Conservation (phyloP, 1,140 invertebrate genomes). For the Sarcophaga peregrina region DNA sequence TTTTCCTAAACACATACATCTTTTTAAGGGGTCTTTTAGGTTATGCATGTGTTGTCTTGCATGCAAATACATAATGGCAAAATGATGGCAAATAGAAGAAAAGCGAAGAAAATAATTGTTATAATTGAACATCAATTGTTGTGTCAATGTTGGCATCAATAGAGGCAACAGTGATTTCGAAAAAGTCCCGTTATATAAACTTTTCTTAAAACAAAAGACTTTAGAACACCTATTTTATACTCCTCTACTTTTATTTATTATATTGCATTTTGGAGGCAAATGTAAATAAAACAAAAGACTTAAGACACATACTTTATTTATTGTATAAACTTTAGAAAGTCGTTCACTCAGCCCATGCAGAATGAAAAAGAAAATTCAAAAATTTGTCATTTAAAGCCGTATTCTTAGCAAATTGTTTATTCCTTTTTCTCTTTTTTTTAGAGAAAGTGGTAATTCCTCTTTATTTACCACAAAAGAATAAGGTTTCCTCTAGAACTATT, state of each 20-base stretch:
- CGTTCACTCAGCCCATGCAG: background rate
- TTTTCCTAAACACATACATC: background rate
- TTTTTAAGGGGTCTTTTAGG: background rate
- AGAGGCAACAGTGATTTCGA: background rate
- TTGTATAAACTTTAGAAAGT: background rate
- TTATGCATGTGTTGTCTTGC: background rate
- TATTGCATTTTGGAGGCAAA: background rate
- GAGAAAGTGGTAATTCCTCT: constrained; percentile 6
- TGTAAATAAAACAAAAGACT: background rate
- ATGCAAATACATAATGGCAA: background rate
- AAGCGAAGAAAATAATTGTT: background rate
- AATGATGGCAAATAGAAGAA: background rate
- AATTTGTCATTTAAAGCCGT: background rate
- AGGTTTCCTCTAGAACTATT: background rate
- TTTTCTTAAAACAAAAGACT: background rate
- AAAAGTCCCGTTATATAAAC: background rate
- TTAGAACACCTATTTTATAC: too few relatives aligned
- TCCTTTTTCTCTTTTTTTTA: background rate
- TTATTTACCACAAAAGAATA: background rate
- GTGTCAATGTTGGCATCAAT: background rate
- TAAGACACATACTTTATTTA: background rate
- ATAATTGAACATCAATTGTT: constrained; percentile 15
- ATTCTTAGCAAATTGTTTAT: background rate
- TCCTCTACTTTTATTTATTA: too few relatives aligned
- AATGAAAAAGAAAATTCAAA: too few relatives aligned